Base-by-base conservation (phyloP, 2,797 vertebrate species). In the Peromyscus nudipes region DNA sequence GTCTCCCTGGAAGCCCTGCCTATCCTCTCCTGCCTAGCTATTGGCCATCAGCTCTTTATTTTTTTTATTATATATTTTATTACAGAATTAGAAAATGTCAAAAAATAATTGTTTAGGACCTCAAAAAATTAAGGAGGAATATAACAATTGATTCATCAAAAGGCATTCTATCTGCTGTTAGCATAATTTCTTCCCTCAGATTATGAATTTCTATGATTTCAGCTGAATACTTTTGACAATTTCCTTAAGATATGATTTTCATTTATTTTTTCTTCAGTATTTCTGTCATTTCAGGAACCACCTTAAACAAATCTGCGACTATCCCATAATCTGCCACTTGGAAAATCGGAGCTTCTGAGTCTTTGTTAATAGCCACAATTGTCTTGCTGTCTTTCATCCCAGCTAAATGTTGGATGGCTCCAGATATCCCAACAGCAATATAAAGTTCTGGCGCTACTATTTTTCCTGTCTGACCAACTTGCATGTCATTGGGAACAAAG, bases 341-440 rank as follows among this genome's bases (percentile, higher is more conserved):
- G n/a, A n/a, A n/a, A n/a, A n/a, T n/a, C n/a, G n/a, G n/a, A n/a
- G n/a, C n/a, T n/a, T n/a, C n/a, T n/a, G n/a, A n/a, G n/a, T n/a
- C n/a, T n/a, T n/a, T n/a, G n/a, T n/a, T n/a, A n/a, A n/a, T n/a
- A n/a, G n/a, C n/a, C n/a, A n/a, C n/a, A n/a, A n/a, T n/a, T 99
- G 99, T 99, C 99, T 99, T 99, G 98, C 99, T 99, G 96, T 99
- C 99, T 97, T 99, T 99, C 99, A 99, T 99, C 94, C 99, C 99
- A 81, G 99, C 99, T 97, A 99, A 98, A 98, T 99, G 99, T 67
- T 99, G 99, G 98, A 99, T 99, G 34, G 99, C 99, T 99, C 99
- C 99, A 94, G 99, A 99, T 98, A 99, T 99, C 95, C 99, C 99
- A 86, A 99, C 99, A 19, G 99, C 99, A 95, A 99, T 99, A 97